Percentiles rank a stretch among this genome's conserved stretches.
Evolutionary conservation across 2,113 vertebrate species (phyloP).

Genomic region (Entelurus aequoreus): DNA sequence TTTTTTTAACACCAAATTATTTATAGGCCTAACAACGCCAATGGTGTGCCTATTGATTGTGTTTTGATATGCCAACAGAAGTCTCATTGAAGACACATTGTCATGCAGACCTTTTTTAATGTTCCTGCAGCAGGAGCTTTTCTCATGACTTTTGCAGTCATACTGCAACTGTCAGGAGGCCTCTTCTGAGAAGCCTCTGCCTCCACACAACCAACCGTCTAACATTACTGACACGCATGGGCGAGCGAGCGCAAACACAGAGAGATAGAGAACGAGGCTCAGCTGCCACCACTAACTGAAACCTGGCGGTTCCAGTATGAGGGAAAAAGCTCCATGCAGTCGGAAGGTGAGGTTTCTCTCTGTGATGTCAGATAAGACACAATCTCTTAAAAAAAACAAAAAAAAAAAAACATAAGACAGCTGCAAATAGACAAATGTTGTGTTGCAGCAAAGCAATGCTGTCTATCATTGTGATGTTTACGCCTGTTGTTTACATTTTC

Average conservation of each 20-base stretch:
- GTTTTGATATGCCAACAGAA: no score
- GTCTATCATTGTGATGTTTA: not conserved
- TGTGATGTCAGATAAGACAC: slow-evolving; percentile 61
- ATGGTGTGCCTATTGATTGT: no score
- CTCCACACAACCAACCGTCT: slow-evolving; percentile 57
- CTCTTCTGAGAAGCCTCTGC: slow-evolving; percentile 66
- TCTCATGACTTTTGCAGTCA: slow-evolving; percentile 60
- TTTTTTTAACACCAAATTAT: no score
- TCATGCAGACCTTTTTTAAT: not conserved
- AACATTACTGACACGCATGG: slow-evolving; percentile 16
- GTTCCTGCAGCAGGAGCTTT: not conserved
- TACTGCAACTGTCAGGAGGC: slow-evolving; percentile 51
- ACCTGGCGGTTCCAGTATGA: slow-evolving; percentile 56
- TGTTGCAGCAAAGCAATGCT: not conserved
- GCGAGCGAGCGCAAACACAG: slow-evolving; percentile 19
- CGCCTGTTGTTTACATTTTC: not conserved
- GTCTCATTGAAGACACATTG: no score
- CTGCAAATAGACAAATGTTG: not conserved
- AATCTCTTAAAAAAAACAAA: slow-evolving; percentile 42
- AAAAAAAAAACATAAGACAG: not conserved
- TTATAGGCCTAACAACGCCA: no score
- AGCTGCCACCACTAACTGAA: slow-evolving; percentile 69
- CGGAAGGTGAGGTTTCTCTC: slow-evolving; percentile 60
- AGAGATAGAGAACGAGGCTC: slow-evolving; percentile 27
- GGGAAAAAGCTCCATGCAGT: slow-evolving; percentile 54